These are phyloP conservation scores for Steatornis caripensis DNA, from an alignment of 2,113 vertebrate species.

Conservation along the genomic window DNA sequence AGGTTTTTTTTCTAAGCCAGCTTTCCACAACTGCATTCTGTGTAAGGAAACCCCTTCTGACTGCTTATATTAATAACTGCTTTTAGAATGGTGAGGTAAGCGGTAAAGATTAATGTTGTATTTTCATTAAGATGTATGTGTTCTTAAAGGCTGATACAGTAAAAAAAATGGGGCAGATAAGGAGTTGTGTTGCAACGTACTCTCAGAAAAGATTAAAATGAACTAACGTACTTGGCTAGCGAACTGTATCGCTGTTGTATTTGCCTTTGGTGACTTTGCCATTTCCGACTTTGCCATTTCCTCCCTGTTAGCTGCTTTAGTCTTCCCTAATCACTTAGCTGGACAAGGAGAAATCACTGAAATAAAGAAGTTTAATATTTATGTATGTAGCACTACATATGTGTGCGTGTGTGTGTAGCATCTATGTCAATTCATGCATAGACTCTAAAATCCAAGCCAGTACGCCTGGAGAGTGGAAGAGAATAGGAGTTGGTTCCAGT, in stretches of 20 bases:
- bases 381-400: fast-evolving
- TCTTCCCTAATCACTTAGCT: background rate
- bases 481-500: background rate
- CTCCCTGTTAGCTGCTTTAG: background rate
- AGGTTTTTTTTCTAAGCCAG: background rate
- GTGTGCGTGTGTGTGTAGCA: background rate
- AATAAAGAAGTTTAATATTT: background rate
- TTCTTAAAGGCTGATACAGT: background rate
- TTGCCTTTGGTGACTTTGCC: background rate
- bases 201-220: background rate
- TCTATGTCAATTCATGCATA: background rate
- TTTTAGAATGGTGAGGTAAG: background rate
- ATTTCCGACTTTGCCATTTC: background rate
- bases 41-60: background rate
- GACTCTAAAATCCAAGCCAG: background rate
- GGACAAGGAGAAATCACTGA: background rate
- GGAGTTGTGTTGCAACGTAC: background rate
- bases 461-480: background rate
- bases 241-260: background rate
- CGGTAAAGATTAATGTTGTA: background rate
- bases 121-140: background rate
- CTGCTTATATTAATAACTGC: background rate
- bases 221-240: background rate
- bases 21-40: background rate
- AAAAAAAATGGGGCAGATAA: background rate